Percentiles rank a stretch among this genome's conserved stretches.
Conservation (phyloP, 2,113 vertebrate species). For the Cyanoliseus patagonus region DNA sequence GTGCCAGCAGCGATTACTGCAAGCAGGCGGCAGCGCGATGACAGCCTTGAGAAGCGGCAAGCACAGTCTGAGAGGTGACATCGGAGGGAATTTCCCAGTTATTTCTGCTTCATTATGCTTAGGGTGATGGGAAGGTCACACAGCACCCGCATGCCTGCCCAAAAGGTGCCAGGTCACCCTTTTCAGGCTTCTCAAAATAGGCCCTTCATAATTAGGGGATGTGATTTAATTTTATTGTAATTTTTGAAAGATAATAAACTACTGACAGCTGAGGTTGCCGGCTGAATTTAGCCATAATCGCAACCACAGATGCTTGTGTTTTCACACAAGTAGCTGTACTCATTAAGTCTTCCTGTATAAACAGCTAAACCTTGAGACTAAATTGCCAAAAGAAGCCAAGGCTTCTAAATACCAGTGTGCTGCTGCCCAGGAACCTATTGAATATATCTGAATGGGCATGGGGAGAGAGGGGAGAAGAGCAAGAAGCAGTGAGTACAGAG, state of each 20-base stretch:
- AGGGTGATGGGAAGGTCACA: background rate
- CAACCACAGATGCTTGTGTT: conserved; percentile 41
- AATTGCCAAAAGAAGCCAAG: conserved; percentile 31
- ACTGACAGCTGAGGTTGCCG: conserved; percentile 46
- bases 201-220: background rate
- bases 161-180: background rate
- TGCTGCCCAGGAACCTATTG: background rate
- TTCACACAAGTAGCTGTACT: conserved; percentile 41
- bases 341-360: conserved; percentile 44
- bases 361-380: conserved; percentile 28
- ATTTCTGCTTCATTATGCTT: conserved; percentile 13
- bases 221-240: background rate
- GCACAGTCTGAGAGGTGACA: conserved; percentile 4
- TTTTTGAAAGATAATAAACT: conserved; percentile 4
- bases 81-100: conserved; percentile 39
- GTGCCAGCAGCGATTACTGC: conserved; percentile 55
- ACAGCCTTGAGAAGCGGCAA: conserved; percentile 35
- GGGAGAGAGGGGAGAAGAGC: background rate
- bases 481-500: background rate
- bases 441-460: background rate
- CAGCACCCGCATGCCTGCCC: background rate
- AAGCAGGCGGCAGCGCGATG: conserved; percentile 26
- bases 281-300: conserved; percentile 45
- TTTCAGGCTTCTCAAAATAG: background rate
- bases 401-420: background rate